Conservation (phyloP, 2,113 vertebrate species). For the Aphelocoma coerulescens region DNA sequence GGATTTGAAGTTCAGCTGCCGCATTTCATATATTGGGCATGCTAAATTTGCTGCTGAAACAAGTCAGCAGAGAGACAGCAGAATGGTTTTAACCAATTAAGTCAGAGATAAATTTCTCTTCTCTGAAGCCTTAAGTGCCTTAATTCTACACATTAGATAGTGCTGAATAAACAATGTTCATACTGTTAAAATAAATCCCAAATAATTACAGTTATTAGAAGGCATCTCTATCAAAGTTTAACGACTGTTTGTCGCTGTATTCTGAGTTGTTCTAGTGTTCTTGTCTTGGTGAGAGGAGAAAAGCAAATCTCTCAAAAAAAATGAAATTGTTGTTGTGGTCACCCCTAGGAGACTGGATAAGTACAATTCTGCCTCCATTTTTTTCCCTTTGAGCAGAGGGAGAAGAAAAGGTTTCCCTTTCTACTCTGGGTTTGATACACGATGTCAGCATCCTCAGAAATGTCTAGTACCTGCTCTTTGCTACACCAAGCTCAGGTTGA, state of each 20-base stretch:
- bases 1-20: background rate
- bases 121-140: background rate
- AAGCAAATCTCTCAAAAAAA: background rate
- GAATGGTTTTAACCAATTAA: background rate
- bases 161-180: background rate
- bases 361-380: background rate
- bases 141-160: constrained; percentile 10
- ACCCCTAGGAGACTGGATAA: background rate
- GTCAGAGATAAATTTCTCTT: background rate
- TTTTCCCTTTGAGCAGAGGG: background rate
- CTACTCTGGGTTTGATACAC: background rate
- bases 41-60: background rate
- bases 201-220: background rate
- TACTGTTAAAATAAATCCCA: background rate
- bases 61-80: background rate
- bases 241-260: background rate
- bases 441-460: background rate
- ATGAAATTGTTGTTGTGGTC: background rate
- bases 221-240: background rate
- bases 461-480: background rate
- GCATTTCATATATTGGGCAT: background rate
- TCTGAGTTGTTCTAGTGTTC: background rate
- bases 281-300: background rate
- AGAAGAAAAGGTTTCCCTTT: background rate
- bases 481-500: background rate